phyloP scores from a whole-genome alignment of 2,888 invertebrate species.

The Tipula lateralis region DNA sequence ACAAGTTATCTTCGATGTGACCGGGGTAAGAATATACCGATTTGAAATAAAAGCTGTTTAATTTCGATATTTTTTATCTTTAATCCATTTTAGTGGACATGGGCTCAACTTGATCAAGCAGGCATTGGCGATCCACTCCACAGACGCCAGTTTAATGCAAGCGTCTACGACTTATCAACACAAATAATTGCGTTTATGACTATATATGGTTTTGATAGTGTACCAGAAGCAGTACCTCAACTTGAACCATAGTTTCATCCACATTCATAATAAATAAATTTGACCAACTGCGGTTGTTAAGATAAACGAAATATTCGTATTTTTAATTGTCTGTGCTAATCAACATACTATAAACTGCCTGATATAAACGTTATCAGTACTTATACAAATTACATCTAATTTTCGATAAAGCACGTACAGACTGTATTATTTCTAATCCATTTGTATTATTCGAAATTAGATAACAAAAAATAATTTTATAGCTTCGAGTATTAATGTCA shows the following conservation, averaged over 20 bases:
- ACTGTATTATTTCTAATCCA: not conserved
- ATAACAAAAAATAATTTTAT: too few relatives aligned
- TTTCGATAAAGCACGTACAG: not conserved
- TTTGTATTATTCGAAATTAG: too few relatives aligned
- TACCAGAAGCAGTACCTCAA: not conserved
- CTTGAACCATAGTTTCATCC: not conserved
- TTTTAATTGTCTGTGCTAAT: too few relatives aligned
- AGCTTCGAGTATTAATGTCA: too few relatives aligned
- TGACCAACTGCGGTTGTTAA: not conserved
- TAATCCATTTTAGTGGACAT: not conserved
- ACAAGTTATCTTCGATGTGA: not conserved
- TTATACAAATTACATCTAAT: not conserved
- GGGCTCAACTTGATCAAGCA: not conserved
- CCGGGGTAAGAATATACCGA: not conserved
- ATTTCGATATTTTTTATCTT: too few relatives aligned
- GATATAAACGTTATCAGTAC: not conserved
- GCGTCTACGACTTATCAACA: not conserved
- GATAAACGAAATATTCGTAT: too few relatives aligned
- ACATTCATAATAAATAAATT: not conserved
- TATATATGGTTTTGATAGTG: not conserved
- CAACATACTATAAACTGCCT: too few relatives aligned
- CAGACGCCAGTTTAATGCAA: not conserved
- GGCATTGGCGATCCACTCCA: not conserved
- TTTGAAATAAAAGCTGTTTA: not conserved
- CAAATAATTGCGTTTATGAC: not conserved